These are phyloP conservation scores for Tragelaphus strepsiceros DNA, from an alignment of 2,113 vertebrate species.

Conservation along the genomic window DNA sequence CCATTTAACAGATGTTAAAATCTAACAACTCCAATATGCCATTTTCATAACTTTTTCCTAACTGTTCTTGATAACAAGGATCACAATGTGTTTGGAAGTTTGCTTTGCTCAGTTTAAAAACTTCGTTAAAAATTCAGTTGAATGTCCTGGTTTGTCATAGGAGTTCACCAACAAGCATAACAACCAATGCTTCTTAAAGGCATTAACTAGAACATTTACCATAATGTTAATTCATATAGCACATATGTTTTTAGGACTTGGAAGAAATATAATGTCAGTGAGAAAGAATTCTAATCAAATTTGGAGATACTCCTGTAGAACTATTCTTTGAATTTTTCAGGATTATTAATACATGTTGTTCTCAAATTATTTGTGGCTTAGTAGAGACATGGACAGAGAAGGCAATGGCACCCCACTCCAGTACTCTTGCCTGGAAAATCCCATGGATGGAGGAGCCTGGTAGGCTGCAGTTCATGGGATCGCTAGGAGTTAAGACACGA, in stretches of 20 bases:
- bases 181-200: neutral
- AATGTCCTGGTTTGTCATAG: neutral
- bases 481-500: too few relatives aligned
- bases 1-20: neutral
- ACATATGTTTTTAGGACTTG: neutral
- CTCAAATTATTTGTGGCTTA: neutral
- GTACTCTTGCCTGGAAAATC: too few relatives aligned
- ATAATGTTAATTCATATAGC: constrained; percentile 1
- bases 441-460: too few relatives aligned
- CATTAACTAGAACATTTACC: constrained; percentile 1
- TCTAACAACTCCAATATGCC: neutral
- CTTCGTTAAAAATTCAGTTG: constrained; percentile 23
- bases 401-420: too few relatives aligned
- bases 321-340: neutral
- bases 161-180: neutral
- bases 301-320: neutral
- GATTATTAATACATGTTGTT: neutral
- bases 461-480: too few relatives aligned
- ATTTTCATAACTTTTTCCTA: neutral
- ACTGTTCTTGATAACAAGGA: neutral
- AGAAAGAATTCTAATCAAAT: constrained; percentile 22
- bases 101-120: neutral
- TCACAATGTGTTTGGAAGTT: constrained; percentile 6
- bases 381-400: neutral
- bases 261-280: neutral